Conservation (phyloP, 2,888 invertebrate species). For the Leucozona laternaria region DNA sequence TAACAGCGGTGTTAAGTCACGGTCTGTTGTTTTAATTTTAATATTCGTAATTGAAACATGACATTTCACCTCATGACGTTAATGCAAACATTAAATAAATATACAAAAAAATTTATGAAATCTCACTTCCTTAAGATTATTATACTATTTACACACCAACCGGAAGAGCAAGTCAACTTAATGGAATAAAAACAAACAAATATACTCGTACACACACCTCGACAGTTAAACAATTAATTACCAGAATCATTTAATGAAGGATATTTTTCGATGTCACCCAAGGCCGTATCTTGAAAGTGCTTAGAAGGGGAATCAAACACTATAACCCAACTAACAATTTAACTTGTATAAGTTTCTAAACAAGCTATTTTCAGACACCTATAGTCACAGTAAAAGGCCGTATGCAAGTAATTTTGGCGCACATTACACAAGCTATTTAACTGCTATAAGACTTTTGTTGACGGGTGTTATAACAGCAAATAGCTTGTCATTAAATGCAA, state of each 20-base stretch:
- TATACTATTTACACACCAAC: background rate
- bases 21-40: background rate
- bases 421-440: too few relatives aligned
- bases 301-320: too few relatives aligned
- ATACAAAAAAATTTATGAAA: conserved; percentile 17
- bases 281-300: background rate
- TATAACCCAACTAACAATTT: too few relatives aligned
- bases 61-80: background rate
- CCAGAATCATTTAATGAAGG: conserved; percentile 35
- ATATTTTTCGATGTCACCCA: background rate
- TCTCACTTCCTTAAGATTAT: conserved; percentile 8
- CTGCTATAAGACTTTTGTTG: too few relatives aligned
- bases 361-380: too few relatives aligned
- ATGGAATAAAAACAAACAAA: background rate
- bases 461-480: too few relatives aligned
- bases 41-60: conserved; percentile 11
- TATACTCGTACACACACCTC: background rate
- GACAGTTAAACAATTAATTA: conserved; percentile 38
- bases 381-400: too few relatives aligned
- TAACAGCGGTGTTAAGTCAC: too few relatives aligned
- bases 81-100: background rate
- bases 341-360: too few relatives aligned
- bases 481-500: too few relatives aligned
- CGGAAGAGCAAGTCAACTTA: background rate
- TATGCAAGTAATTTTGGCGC: too few relatives aligned